Conservation (phyloP, 2,888 invertebrate genomes). For the Drosophila aldrichi region DNA sequence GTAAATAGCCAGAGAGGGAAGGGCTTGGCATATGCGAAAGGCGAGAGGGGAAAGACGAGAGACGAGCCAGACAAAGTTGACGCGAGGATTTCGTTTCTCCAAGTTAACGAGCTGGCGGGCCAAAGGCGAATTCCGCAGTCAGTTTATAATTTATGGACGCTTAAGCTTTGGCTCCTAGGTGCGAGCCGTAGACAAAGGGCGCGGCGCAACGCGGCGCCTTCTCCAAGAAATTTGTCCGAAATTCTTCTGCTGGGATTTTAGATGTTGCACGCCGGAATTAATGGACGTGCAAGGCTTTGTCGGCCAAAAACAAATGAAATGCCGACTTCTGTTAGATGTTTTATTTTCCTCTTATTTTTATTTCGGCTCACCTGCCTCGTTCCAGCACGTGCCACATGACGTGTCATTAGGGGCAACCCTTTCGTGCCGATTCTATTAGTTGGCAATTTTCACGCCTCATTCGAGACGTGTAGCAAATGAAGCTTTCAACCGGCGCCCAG, state of each 20-base stretch:
- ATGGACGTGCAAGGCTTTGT: slow-evolving; percentile 34
- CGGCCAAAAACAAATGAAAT: slow-evolving; percentile 52
- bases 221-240: slow-evolving; percentile 39
- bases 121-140: slow-evolving; percentile 55
- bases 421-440: slow-evolving; percentile 63
- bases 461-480: slow-evolving; percentile 41
- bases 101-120: slow-evolving; percentile 63
- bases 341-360: too few species aligned
- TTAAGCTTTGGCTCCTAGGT: slow-evolving; percentile 51
- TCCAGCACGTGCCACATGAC: slow-evolving; percentile 48
- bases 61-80: slow-evolving; percentile 41
- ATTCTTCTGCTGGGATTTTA: slow-evolving; percentile 41
- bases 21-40: slow-evolving; percentile 48
- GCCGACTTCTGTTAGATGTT: slow-evolving; percentile 5
- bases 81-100: slow-evolving; percentile 55
- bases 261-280: slow-evolving; percentile 50
- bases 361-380: slow-evolving; percentile 29
- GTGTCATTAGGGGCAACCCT: slow-evolving; percentile 57
- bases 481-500: slow-evolving; percentile 51
- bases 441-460: slow-evolving; percentile 73
- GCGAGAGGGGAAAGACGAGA: slow-evolving; percentile 9
- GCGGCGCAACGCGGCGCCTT: too few species aligned
- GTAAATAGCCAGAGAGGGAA: slow-evolving; percentile 18
- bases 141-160: slow-evolving; percentile 72
- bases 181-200: slow-evolving; percentile 32